These are phyloP conservation scores for Percopsis omiscomaycus DNA, from an alignment of 2,797 vertebrate genomes.

Conservation along the genomic window DNA sequence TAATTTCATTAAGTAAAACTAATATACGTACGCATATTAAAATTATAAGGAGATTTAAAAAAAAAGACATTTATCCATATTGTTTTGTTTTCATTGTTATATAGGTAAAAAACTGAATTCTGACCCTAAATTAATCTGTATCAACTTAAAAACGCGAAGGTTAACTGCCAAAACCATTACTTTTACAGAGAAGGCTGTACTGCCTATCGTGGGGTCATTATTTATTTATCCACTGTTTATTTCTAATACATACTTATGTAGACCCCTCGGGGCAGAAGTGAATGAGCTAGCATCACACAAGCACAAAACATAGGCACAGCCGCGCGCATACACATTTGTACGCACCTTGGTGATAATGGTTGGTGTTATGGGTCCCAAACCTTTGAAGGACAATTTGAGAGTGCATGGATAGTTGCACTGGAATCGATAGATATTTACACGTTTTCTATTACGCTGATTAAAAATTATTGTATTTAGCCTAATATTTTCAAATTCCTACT, in stretches of 20 bases:
- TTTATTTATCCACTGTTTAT: constrained; percentile 78
- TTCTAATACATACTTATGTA: constrained; percentile 74
- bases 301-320: constrained; percentile 11
- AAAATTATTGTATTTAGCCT: no score
- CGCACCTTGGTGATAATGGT: constrained; percentile 53
- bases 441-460: no score
- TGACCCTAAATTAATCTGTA: constrained; percentile 54
- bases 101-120: constrained; percentile 38
- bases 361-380: constrained; percentile 28
- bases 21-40: neutral
- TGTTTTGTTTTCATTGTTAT: constrained; percentile 7
- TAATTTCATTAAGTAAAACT: no score
- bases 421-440: neutral
- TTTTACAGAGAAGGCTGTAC: constrained; percentile 51
- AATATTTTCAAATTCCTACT: no score
- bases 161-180: constrained; percentile 69
- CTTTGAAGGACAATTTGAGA: neutral
- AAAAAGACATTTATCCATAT: constrained; percentile 15
- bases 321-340: neutral
- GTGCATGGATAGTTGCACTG: neutral
- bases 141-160: constrained; percentile 65
- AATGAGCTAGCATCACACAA: constrained; percentile 50
- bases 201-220: constrained; percentile 67
- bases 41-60: neutral
- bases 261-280: constrained; percentile 59